Evolutionary conservation across 2,113 vertebrate species (phyloP), one percentile per base, ranked within the genome.

Genomic region (Rhombomys opimus): DNA sequence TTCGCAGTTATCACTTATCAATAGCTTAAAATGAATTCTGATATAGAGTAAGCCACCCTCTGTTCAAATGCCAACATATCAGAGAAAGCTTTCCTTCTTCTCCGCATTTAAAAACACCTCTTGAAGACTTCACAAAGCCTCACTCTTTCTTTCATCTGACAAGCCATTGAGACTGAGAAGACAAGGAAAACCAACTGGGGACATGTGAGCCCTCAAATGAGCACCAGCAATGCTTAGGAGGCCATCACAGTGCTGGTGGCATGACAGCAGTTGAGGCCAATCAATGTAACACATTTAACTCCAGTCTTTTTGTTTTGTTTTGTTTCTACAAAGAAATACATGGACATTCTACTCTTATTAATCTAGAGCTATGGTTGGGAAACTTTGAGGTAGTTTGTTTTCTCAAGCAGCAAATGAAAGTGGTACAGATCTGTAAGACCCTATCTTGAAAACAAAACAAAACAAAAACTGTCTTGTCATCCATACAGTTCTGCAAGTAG

Each of bases 11-110:
- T 86, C 91, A 93, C 52, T 88, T 90, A 75, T 59, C 67, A 38
- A 91, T 59, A 87, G 46, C 35, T 75, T 95, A 75, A 92, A 93
- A n/a, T 94, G 84, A 91, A 91, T 63, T 18, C 76, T 65, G 41
- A 80, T 57, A 46, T 10, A 72, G 22, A 82, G 32, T 59, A 70
- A 59, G 41, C 59, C 72, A 70, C 81, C 32, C n/a, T 93, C 61
- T 54, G 5, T 77, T 78, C 7, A 91, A 93, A 94, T n/a, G 22
- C 3, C 27, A 75, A 0, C 18, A 22, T 50, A 10, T 84, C 70
- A 76, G 77, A 87, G 32, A 89, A 77, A 15, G 5, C 23, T 91
- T 41, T 30, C 67, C 27, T 93, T 46, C 85, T 3, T 17, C 20
- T 27, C 59, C 63, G 46, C 38, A 61, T 61, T 89, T 68, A 59